Percentiles rank a stretch among this genome's conserved stretches.
Conservation (phyloP, 2,113 vertebrate species). For the Oreotragus oreotragus region DNA sequence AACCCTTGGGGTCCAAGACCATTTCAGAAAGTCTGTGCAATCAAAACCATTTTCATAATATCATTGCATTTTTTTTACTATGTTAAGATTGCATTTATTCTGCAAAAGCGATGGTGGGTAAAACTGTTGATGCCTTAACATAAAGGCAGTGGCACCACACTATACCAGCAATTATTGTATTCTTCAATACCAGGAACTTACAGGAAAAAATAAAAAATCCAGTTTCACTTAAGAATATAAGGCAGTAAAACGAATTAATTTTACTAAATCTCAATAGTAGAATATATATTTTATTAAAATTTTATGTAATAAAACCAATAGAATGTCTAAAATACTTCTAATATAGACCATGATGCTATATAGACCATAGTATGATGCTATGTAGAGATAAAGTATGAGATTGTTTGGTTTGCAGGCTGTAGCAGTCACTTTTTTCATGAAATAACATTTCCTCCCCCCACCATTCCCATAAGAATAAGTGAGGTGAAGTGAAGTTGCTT, state of each 20-base stretch:
- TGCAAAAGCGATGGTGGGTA: not conserved
- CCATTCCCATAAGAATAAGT: not conserved
- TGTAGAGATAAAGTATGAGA: not conserved
- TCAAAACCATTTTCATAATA: not conserved
- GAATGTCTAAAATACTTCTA: not conserved
- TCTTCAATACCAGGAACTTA: not conserved
- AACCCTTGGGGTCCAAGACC: not conserved
- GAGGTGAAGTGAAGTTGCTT: not conserved
- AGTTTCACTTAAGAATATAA: not conserved
- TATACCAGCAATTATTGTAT: not conserved
- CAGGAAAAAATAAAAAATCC: not conserved
- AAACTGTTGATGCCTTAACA: not conserved
- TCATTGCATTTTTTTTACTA: not conserved
- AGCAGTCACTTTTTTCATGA: not conserved
- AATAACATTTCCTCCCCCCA: not conserved
- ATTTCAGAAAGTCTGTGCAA: not conserved
- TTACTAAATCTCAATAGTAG: not conserved
- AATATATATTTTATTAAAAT: not conserved
- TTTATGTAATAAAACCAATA: not conserved
- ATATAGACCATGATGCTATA: not conserved
- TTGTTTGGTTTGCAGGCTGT: not conserved
- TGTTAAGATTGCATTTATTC: not conserved
- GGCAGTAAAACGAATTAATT: not conserved
- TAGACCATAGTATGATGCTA: not conserved
- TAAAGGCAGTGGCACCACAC: not conserved